A percentile compares a stretch with the other conserved stretches of the same genome.
Conservation (phyloP, 1,140 invertebrate genomes). For the Druon quercuslanigerum region DNA sequence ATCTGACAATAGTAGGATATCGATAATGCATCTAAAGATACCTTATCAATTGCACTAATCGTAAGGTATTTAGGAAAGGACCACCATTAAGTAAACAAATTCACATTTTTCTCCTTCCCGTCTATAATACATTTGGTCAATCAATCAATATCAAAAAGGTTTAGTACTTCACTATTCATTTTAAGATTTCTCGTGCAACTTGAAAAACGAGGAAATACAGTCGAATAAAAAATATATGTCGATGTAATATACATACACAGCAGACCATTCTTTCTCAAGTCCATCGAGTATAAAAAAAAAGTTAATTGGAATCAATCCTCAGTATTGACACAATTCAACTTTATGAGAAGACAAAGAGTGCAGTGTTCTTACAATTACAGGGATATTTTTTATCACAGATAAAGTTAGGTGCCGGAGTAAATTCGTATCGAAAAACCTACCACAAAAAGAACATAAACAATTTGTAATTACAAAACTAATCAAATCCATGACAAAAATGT, state of each 20-base stretch:
- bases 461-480: constrained; percentile 22
- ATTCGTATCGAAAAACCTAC: constrained; percentile 56
- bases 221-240: constrained; percentile 29
- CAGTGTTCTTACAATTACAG: constrained; percentile 43
- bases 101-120: neutral
- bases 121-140: neutral
- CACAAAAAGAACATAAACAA: constrained; percentile 49
- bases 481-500: constrained; percentile 16
- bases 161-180: neutral
- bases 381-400: constrained; percentile 69
- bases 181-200: neutral
- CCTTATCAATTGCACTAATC: neutral
- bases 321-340: constrained; percentile 10
- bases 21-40: neutral
- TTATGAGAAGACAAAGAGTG: constrained; percentile 32
- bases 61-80: neutral
- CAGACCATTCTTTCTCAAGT: constrained; percentile 3
- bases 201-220: constrained; percentile 12
- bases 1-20: neutral
- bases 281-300: constrained; percentile 30
- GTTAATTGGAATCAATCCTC: neutral
- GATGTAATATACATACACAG: constrained; percentile 29
- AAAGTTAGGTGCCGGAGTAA: constrained; percentile 54
- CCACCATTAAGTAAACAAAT: neutral
- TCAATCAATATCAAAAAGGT: neutral